These are phyloP conservation scores for Conus betulinus DNA, from an alignment of 1,140 invertebrate species.

Conservation along the genomic window DNA sequence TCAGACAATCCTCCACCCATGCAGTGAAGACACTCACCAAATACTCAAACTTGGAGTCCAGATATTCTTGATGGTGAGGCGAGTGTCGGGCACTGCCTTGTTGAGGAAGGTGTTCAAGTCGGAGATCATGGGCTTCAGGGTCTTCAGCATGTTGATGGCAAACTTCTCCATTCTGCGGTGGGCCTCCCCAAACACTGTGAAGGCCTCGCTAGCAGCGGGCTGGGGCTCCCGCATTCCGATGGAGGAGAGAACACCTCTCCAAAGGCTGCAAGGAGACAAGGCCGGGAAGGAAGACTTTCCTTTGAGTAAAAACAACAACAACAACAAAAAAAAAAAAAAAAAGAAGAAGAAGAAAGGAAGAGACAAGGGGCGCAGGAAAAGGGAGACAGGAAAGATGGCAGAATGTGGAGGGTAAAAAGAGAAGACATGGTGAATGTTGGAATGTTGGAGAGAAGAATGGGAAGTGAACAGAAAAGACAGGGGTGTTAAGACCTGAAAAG, in stretches of 20 bases:
- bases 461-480: too few relatives aligned
- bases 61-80: slow-evolving; percentile 97
- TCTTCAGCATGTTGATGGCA: slow-evolving; percentile 92
- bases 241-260: slow-evolving; percentile 94
- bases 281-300: not conserved
- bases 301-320: too few relatives aligned
- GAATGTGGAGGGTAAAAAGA: too few relatives aligned
- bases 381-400: too few relatives aligned
- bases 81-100: slow-evolving; percentile 98
- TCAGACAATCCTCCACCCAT: too few relatives aligned
- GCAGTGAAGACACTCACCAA: slow-evolving; percentile 77
- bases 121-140: slow-evolving; percentile 92
- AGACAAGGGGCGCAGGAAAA: too few relatives aligned
- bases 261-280: slow-evolving; percentile 81
- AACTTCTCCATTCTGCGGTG: slow-evolving; percentile 95
- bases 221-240: slow-evolving; percentile 98
- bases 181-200: slow-evolving; percentile 95
- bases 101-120: slow-evolving; percentile 97
- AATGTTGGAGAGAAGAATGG: too few relatives aligned
- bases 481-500: too few relatives aligned
- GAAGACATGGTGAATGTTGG: too few relatives aligned
- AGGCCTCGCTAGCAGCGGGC: slow-evolving; percentile 94
- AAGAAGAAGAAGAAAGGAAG: not conserved
- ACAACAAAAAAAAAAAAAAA: too few relatives aligned
- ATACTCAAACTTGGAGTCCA: slow-evolving; percentile 98